Percentiles rank a stretch among this genome's conserved stretches.
Evolutionary conservation across 2,797 vertebrate genomes (phyloP).

Genomic region (Eospalax fontanierii): DNA sequence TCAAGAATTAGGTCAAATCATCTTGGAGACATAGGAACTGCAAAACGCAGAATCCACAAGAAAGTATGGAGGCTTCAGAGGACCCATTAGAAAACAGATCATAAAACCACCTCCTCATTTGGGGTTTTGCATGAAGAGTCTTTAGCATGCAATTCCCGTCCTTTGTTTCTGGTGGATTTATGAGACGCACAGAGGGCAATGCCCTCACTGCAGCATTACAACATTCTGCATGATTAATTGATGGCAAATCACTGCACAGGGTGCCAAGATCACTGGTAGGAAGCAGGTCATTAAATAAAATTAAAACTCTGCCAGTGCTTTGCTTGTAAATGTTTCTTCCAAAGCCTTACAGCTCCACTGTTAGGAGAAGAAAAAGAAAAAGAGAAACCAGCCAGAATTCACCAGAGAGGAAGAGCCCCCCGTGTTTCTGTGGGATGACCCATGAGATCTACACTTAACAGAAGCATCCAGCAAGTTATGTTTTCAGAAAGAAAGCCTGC

Average conservation of each 20-base stretch:
- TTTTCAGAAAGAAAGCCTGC: conserved; percentile 55
- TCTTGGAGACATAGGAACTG: conserved; percentile 16
- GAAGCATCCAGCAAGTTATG: conserved; percentile 34
- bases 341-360: conserved; percentile 57
- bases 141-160: background rate
- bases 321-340: conserved; percentile 80
- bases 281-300: conserved; percentile 85
- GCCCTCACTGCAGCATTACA: conserved; percentile 45
- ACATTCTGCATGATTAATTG: conserved; percentile 75
- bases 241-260: conserved; percentile 77
- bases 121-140: conserved; percentile 32
- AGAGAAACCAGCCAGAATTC: conserved; percentile 53
- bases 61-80: conserved; percentile 27
- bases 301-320: conserved; percentile 78
- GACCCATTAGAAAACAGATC: conserved; percentile 23
- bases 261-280: conserved; percentile 80
- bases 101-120: conserved; percentile 34
- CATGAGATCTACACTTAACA: conserved; percentile 48
- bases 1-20: background rate
- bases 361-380: background rate
- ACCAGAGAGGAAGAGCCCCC: conserved; percentile 5
- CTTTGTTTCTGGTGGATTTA: conserved; percentile 68
- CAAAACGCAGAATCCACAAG: conserved; percentile 47
- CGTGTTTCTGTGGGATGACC: background rate
- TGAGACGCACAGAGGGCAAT: conserved; percentile 37